Evolutionary conservation across 2,888 invertebrate species (phyloP).

Genomic region (Rhodophaea formosa): DNA sequence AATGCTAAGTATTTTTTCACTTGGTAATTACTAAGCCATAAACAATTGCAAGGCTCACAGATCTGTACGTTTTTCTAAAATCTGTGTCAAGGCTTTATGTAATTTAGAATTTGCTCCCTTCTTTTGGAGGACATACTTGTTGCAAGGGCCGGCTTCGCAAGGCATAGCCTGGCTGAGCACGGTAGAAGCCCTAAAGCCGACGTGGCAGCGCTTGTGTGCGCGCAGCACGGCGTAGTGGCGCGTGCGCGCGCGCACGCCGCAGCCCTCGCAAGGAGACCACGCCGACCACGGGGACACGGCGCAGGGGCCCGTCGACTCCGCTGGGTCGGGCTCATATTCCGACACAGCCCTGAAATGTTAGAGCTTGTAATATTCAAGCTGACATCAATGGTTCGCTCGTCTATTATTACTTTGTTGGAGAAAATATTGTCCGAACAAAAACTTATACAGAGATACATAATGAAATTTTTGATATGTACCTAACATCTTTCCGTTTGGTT

Average conservation of each 20-base stretch:
- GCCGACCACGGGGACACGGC: conserved; percentile 87
- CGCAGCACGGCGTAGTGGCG: conserved; percentile 83
- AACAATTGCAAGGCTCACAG: too few relatives aligned
- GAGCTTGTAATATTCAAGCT: not conserved
- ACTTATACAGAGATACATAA: too few relatives aligned
- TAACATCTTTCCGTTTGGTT: too few relatives aligned
- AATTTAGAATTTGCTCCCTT: too few relatives aligned
- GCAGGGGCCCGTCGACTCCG: conserved; percentile 74
- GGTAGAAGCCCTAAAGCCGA: conserved; percentile 62
- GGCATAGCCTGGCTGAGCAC: conserved; percentile 69
- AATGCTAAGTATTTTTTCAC: too few relatives aligned
- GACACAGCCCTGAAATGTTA: conserved; percentile 51
- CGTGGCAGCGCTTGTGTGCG: conserved; percentile 84
- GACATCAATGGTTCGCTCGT: too few relatives aligned
- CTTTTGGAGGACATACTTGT: conserved; percentile 43
- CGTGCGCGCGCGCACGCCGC: conserved; percentile 85
- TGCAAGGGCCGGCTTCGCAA: conserved; percentile 66
- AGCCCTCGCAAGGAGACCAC: conserved; percentile 89
- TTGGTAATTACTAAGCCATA: too few relatives aligned
- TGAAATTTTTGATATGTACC: too few relatives aligned
- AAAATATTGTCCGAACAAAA: too few relatives aligned
- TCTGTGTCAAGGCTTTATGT: too few relatives aligned
- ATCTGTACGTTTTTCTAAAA: too few relatives aligned
- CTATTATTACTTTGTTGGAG: too few relatives aligned
- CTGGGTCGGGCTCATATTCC: conserved; percentile 75